Percentiles rank a stretch among this genome's conserved stretches.
Conservation (phyloP, 2,797 vertebrate species). For the Gymnoscopelus braueri region DNA sequence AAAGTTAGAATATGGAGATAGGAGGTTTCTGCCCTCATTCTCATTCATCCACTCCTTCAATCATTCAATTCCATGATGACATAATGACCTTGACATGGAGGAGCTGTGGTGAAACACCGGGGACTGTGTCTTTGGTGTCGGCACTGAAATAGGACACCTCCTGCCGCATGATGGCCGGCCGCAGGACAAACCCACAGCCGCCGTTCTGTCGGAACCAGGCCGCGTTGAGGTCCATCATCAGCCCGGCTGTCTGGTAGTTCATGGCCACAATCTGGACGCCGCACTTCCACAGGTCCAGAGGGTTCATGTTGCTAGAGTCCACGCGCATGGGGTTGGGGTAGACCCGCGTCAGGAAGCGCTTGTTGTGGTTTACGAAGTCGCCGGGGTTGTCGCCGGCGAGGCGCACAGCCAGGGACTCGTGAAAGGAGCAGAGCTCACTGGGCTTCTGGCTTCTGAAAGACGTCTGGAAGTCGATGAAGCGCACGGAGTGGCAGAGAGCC, state of each 20-base stretch:
- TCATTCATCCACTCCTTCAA: too few species aligned
- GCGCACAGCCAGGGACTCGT: conserved; percentile 87
- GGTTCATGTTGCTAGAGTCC: conserved; percentile 96
- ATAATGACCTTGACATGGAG: conserved; percentile 88
- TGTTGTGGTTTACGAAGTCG: conserved; percentile 95
- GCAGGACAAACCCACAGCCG: conserved; percentile 91
- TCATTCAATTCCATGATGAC: too few species aligned
- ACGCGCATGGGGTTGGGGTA: conserved; percentile 91
- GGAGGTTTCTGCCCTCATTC: too few species aligned
- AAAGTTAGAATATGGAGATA: too few species aligned
- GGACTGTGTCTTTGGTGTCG: conserved; percentile 91
- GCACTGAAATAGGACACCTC: conserved; percentile 95
- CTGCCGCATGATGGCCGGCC: conserved; percentile 94
- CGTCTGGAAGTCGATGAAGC: conserved; percentile 87
- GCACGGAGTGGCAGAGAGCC: conserved; percentile 88
- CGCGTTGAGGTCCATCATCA: conserved; percentile 96
- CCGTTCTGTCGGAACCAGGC: conserved; percentile 96
- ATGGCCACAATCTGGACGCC: conserved; percentile 95
- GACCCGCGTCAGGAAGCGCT: conserved; percentile 90
- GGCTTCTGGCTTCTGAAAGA: conserved; percentile 88
- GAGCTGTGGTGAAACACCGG: conserved; percentile 94
- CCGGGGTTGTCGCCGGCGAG: conserved; percentile 87
- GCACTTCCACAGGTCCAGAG: conserved; percentile 95
- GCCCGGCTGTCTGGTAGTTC: conserved; percentile 94
- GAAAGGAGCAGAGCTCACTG: conserved; percentile 92